These are phyloP conservation scores for Spodoptera frugiperda DNA, from an alignment of 1,140 invertebrate genomes.

Conservation along the genomic window DNA sequence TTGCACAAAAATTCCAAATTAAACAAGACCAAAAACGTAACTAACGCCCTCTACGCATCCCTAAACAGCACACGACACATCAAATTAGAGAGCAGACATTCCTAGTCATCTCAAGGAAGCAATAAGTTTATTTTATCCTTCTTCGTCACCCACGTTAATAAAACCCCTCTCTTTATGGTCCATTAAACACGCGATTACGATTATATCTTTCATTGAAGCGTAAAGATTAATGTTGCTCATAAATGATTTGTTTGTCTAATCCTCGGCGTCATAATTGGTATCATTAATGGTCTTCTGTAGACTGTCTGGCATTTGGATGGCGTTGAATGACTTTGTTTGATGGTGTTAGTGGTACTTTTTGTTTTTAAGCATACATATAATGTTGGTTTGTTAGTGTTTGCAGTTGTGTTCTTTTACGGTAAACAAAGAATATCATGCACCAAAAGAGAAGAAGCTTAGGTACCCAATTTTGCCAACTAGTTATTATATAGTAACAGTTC, in stretches of 20 bases:
- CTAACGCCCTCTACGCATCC: background rate
- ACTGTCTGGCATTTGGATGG: background rate
- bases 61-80: too few relatives aligned
- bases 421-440: too few relatives aligned
- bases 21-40: background rate
- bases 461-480: too few relatives aligned
- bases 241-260: slow-evolving; percentile 42
- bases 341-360: background rate
- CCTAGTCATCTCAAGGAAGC: background rate
- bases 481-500: too few relatives aligned
- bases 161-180: background rate
- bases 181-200: slow-evolving; percentile 20
- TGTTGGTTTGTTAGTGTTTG: too few relatives aligned
- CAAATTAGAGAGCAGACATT: too few relatives aligned
- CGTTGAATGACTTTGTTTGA: background rate
- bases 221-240: slow-evolving; percentile 22
- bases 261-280: slow-evolving; percentile 25
- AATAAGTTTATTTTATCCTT: background rate
- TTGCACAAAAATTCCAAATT: background rate
- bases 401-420: too few relatives aligned
- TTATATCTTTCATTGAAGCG: slow-evolving; percentile 12
- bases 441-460: too few relatives aligned
- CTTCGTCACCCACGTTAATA: slow-evolving; percentile 16
- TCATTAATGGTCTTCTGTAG: slow-evolving; percentile 3
- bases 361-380: background rate